Evolutionary conservation across 2,113 vertebrate genomes (phyloP).

Genomic region (Megalops atlanticus): DNA sequence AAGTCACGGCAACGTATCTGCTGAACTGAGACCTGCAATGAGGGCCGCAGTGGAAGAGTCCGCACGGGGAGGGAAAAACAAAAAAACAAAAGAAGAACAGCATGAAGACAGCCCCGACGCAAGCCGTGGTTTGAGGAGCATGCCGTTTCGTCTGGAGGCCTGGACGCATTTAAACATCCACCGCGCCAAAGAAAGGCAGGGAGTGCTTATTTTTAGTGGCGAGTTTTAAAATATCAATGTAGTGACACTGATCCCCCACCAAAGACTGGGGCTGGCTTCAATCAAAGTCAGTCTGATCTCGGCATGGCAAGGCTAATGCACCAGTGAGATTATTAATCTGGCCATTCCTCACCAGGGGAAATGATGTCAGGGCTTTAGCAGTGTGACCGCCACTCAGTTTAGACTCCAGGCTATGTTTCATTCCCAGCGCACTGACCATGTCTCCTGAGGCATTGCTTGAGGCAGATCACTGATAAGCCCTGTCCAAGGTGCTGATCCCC

Average conservation of each 20-base stretch:
- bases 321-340: neutral
- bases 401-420: neutral
- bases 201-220: neutral
- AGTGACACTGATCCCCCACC: neutral
- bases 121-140: no score
- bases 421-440: slow-evolving; percentile 7
- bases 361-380: neutral
- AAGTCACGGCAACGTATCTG: slow-evolving; percentile 25
- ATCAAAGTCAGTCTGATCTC: neutral
- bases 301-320: neutral
- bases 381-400: neutral
- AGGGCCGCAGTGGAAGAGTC: neutral
- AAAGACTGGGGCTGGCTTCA: neutral
- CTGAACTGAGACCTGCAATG: neutral
- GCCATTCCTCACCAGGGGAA: neutral
- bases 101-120: no score
- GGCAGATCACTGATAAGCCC: slow-evolving; percentile 26
- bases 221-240: neutral
- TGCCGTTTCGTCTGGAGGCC: neutral
- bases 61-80: neutral
- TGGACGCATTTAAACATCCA: neutral
- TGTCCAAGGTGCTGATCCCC: slow-evolving; percentile 63
- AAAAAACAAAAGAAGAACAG: no score
- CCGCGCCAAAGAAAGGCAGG: neutral
- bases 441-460: slow-evolving; percentile 32